Conservation (phyloP, 2,888 invertebrate species). For the Rhopalosiphum nymphaeae region DNA sequence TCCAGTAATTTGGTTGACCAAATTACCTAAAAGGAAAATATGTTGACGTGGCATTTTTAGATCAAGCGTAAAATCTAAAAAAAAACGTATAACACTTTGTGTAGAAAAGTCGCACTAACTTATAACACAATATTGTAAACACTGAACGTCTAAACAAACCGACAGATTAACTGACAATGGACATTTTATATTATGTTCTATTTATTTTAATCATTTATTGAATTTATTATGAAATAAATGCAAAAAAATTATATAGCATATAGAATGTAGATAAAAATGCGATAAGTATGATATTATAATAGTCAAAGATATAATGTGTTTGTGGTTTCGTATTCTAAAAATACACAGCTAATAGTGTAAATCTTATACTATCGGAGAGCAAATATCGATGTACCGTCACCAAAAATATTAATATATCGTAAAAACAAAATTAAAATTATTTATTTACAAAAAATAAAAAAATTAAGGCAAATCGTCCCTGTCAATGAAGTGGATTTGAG, state of each 20-base stretch:
- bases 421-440: too few species aligned
- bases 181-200: too few species aligned
- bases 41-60: not conserved
- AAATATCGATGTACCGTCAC: too few species aligned
- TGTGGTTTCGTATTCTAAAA: not conserved
- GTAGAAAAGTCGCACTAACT: not conserved
- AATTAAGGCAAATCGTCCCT: too few species aligned
- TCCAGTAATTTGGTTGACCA: not conserved
- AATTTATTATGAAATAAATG: not conserved
- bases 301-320: too few species aligned
- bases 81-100: not conserved
- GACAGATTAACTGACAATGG: not conserved
- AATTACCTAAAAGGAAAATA: slow-evolving; percentile 11
- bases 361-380: too few species aligned
- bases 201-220: not conserved
- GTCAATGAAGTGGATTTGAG: too few species aligned
- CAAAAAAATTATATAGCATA: not conserved
- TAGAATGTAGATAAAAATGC: not conserved
- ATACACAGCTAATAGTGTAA: not conserved
- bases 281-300: too few species aligned
- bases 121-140: not conserved
- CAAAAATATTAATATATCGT: too few species aligned
- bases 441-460: too few species aligned
- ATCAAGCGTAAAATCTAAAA: not conserved
- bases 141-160: not conserved